Evolutionary conservation across 2,888 invertebrate genomes (phyloP), one percentile per base, ranked within the genome.

Genomic region (Oscheius sp.): DNA sequence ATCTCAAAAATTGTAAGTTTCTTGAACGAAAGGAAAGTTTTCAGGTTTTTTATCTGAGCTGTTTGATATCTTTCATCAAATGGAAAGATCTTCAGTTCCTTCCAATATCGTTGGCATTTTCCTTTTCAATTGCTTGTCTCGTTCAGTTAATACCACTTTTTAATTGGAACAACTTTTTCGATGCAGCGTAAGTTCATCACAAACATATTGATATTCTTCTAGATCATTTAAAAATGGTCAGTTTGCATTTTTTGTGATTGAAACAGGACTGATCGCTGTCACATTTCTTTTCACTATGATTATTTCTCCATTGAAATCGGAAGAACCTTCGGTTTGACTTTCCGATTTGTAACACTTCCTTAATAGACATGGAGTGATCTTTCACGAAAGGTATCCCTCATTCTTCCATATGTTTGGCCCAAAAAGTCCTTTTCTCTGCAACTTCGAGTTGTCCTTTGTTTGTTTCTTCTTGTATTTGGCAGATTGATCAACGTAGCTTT

Each of bases 401-500:
- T 84, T 32, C 62, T 74, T 57, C 83, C 96, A 0, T 96, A 94
- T 88, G 88, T 97, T 33, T 98, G 97, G 97, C 97, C 97, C 0
- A 92, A 91, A 82, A 93, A 91, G 59, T 74, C 74, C 9, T 24
- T 68, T 12, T n/a, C 89, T 8, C 89, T 97, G 3, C 96, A 97
- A 87, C 78, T 92, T 0, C 89, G 92, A 68, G 95, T 97, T 0
- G 68, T 94, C 20, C 83, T 93, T 67, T 96, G 96, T 87, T 90
- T 97, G 41, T 5, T 90, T 0, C 88, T 94, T 9, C 89, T 98
- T 51, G 87, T 91, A 9, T 90, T 89, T 14, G 96, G 95, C 17
- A 90, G 97, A 82, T 91, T 91, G 0, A 91, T 94, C 77, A 97
- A 96, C 88, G 89, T 97, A 1, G 93, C 91, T 86, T 93, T 95